Percentiles rank a stretch among this genome's conserved stretches.
Conservation (phyloP, 2,888 invertebrate genomes). For the Hyposoter didymator region DNA sequence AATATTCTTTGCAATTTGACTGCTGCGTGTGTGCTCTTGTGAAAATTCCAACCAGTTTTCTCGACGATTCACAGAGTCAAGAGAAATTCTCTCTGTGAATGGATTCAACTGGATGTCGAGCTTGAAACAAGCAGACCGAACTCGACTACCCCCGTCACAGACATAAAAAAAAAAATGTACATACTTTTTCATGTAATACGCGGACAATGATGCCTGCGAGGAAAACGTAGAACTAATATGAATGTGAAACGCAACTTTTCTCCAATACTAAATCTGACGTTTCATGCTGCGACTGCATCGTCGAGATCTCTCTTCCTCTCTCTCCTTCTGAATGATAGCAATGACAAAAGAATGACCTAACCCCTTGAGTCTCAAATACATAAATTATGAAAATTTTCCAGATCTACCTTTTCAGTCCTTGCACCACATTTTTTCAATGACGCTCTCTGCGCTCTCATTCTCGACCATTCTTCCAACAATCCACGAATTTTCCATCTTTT, state of each 20-base stretch:
- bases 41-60: conserved; percentile 23
- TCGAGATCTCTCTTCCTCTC: background rate
- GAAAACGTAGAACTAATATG: conserved; percentile 27
- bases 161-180: conserved; percentile 9
- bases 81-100: conserved; percentile 28
- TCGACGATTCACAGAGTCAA: conserved; percentile 26
- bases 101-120: conserved; percentile 51
- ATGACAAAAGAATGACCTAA: conserved; percentile 56
- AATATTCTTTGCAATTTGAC: conserved; percentile 32
- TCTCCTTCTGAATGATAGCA: conserved; percentile 16
- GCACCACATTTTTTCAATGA: conserved; percentile 38
- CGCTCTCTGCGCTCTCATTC: conserved; percentile 2
- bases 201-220: background rate
- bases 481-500: background rate
- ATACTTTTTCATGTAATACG: conserved; percentile 1
- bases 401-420: conserved; percentile 17
- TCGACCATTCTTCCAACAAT: background rate
- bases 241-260: conserved; percentile 34
- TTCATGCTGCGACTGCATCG: conserved; percentile 11
- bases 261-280: background rate
- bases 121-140: conserved; percentile 49
- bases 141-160: conserved; percentile 5
- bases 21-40: conserved; percentile 16
- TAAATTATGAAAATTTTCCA: conserved; percentile 53
- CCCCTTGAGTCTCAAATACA: conserved; percentile 36